A percentile compares a stretch with the other conserved stretches of the same genome.
These are phyloP conservation scores for Sylvicola cinctus DNA, from an alignment of 2,888 invertebrate species.

Conservation along the genomic window DNA sequence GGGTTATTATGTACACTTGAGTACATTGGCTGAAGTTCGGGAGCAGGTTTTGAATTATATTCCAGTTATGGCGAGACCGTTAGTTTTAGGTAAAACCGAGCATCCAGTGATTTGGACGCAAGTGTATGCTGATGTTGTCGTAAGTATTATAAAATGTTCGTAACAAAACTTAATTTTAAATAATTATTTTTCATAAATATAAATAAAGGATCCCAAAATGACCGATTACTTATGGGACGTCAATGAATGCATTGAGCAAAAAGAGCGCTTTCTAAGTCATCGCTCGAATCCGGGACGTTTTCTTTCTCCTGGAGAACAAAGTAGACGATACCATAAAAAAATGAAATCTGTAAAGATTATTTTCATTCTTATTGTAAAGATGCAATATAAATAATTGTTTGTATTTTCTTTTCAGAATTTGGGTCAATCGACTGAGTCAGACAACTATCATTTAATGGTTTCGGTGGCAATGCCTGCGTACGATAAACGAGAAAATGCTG, in stretches of 20 bases:
- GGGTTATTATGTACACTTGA: conserved; percentile 89
- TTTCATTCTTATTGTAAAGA: no score
- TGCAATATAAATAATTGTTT: neutral
- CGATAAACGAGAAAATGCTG: conserved; percentile 67
- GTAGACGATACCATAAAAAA: neutral
- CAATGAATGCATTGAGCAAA: conserved; percentile 59
- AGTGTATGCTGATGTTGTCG: conserved; percentile 81
- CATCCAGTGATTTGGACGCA: conserved; percentile 95
- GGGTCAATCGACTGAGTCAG: conserved; percentile 28
- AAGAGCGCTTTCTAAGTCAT: conserved; percentile 48
- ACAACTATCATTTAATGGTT: conserved; percentile 63
- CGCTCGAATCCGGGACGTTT: conserved; percentile 14
- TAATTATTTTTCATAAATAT: conserved; percentile 5
- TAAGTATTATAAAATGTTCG: conserved; percentile 22
- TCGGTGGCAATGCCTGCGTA: conserved; percentile 88
- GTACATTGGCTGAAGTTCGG: conserved; percentile 90
- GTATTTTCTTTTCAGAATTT: conserved; percentile 13
- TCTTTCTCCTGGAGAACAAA: neutral
- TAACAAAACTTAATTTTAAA: neutral
- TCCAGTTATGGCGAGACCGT: conserved; percentile 87
- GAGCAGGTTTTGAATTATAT: conserved; percentile 94
- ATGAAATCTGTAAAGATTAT: conserved; percentile 6
- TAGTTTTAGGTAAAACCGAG: conserved; percentile 65
- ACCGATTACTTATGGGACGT: conserved; percentile 82
- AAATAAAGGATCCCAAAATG: conserved; percentile 58